Base-by-base conservation (phyloP, 2,888 invertebrate genomes). In the Xylophagus ater region DNA sequence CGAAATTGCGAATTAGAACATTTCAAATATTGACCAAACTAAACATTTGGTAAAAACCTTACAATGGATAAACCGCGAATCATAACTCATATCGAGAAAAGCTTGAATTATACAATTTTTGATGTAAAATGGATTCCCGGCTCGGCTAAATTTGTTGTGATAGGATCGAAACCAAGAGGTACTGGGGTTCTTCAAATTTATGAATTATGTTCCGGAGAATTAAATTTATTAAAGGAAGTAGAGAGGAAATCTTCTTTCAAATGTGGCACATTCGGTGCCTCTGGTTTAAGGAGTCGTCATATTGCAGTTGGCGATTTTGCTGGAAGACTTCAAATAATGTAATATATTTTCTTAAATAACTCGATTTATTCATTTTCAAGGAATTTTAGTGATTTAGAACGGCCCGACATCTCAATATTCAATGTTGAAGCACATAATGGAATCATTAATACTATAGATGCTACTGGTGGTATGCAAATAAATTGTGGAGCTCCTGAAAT, bases 101-200 rank as follows among this genome's bases (percentile, higher is more conserved):
- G 78, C 15, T 64, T 92, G 2, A 78, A 84, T 56, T 93, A 85
- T 62, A 83, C 85, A 0, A 64, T 92, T 17, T 92, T 87, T 60
- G 94, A 94, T 57, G 77, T 81, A n/a, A 88, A 87, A 67, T 96
- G 94, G 96, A 79, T 96, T 53, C 94, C 96, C 1, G 82, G 84
- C 56, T 90, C 92, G 3, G 86, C 94, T 1, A 93, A 92, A 65
- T 88, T 94, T 65, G 80, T 90, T 44, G 77, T 84, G 29, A 69
- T 94, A 38, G 96, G 96, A 8, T 82, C 81, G 12, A 74, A 84
- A 58, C 78, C 93, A 0, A 81, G 81, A 54, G 88, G 88, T 31
- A 81, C 79, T 35, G 96, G 96, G 1, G 75, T 85, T 17, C 66
- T 93, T 40, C 84, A 93, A 65, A 71, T 86, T 12, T 88, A 77